phyloP scores from a whole-genome alignment of 2,888 invertebrate genomes.

The Drosophila borealis region DNA sequence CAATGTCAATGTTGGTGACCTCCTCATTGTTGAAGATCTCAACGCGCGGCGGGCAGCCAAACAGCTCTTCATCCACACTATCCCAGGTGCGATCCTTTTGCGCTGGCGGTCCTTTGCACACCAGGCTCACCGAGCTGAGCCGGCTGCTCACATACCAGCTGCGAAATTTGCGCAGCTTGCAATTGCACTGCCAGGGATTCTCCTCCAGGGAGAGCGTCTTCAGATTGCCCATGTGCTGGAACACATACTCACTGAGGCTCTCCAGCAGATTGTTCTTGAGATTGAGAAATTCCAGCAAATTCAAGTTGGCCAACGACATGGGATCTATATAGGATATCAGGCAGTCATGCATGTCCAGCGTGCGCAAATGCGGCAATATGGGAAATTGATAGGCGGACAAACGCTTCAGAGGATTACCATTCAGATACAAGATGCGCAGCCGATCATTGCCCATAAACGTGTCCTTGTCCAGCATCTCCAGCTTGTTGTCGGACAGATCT shows the following conservation, averaged over 20 bases:
- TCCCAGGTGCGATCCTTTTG: constrained; percentile 91
- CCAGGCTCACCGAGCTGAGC: constrained; percentile 90
- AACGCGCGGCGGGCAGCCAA: constrained; percentile 93
- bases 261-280: constrained; percentile 92
- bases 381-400: constrained; percentile 93
- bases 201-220: constrained; percentile 93
- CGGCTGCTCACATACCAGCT: constrained; percentile 93
- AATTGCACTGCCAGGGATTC: constrained; percentile 96
- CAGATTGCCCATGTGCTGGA: constrained; percentile 90
- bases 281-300: constrained; percentile 90
- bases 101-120: constrained; percentile 90
- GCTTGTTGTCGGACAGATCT: constrained; percentile 93
- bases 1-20: constrained; percentile 89
- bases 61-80: constrained; percentile 90
- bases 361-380: constrained; percentile 91
- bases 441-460: constrained; percentile 95
- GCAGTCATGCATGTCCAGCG: constrained; percentile 92
- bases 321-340: constrained; percentile 90
- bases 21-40: constrained; percentile 87
- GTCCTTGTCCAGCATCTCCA: constrained; percentile 90
- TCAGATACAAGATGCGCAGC: constrained; percentile 91
- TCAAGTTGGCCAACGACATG: constrained; percentile 91
- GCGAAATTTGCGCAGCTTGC: constrained; percentile 92
- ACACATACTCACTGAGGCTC: constrained; percentile 88
- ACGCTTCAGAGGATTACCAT: constrained; percentile 92